Evolutionary conservation across 2,888 invertebrate genomes (phyloP), one percentile per base, ranked within the genome.

Genomic region (Subacronicta megacephala): DNA sequence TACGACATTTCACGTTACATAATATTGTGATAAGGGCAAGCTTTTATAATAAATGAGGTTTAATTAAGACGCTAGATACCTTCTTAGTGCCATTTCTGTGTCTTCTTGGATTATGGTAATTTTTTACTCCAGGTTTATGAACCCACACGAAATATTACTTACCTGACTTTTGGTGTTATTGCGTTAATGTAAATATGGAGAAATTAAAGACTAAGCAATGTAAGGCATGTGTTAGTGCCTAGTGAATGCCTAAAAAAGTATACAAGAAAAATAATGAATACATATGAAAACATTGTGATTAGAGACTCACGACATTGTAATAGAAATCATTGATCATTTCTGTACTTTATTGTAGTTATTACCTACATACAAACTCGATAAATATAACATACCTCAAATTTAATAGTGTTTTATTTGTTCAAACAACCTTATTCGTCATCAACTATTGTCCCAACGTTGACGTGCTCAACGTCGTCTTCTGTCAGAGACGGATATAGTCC

Each of bases 331-430:
- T 82, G 83, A 83, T 90, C 90, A 90, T 92, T 92, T 92, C 93
- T 90, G 90, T 93, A 93, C 84, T 91, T 93, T 92, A 94, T 88
- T 89, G 92, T 94, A 94, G 94, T 90, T 90, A 92, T 91, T 91
- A 91, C 85, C 91, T 92, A 92, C 93, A 93, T 93, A 93, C 92
- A 92, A 93, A 93, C 90, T 94, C 88, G 92, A 93, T 93, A 93
- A 92, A 93, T 93, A 93, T 90, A 93, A 93, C 91, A 91, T 93
- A 94, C 94, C 92, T 93, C 92, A 90, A 93, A 90, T 84, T 87
- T 82, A 82, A 72, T 62, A 72, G 75, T 77, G 83, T 87, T 87
- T 90, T 75, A 78, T 80, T 81, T 69, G 12, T 18, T 35, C n/a
- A 31, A 0, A 31, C 9, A 26, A 26, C 10, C 26, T 10, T 10